Conservation (phyloP, 2,888 invertebrate genomes). For the Drosophila anomalipes region DNA sequence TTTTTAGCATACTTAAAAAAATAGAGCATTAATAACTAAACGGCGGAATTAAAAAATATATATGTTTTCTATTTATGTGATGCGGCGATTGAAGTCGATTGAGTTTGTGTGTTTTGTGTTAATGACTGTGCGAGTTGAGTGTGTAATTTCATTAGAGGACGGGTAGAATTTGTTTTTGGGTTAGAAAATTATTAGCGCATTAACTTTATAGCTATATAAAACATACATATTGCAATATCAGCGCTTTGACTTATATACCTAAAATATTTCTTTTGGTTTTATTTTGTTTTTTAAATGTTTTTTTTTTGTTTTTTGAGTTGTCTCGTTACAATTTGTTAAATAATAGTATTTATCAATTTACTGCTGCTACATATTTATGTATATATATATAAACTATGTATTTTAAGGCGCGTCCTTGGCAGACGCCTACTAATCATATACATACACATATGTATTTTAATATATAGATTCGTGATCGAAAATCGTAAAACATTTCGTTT, state of each 20-base stretch:
- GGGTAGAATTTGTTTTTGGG: conserved; percentile 37
- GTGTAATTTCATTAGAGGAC: conserved; percentile 71
- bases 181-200: conserved; percentile 45
- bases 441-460: conserved; percentile 25
- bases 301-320: conserved; percentile 10
- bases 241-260: conserved; percentile 67
- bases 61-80: conserved; percentile 11
- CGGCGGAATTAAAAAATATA: conserved; percentile 46
- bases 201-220: conserved; percentile 36
- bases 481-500: conserved; percentile 66
- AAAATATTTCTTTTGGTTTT: conserved; percentile 64
- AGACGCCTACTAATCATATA: conserved; percentile 62
- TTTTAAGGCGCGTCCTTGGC: conserved; percentile 54
- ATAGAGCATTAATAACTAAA: conserved; percentile 66
- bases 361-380: conserved; percentile 36
- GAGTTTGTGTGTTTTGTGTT: conserved; percentile 10
- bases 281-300: conserved; percentile 15
- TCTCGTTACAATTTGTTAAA: conserved; percentile 41
- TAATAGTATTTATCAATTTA: conserved; percentile 42
- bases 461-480: conserved; percentile 72
- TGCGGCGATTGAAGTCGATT: conserved; percentile 21
- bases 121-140: conserved; percentile 31
- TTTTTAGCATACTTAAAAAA: conserved; percentile 67
- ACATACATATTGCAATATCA: conserved; percentile 67
- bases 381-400: conserved; percentile 51